These are phyloP conservation scores for Falco columbarius DNA, from an alignment of 2,797 vertebrate species.

Conservation along the genomic window DNA sequence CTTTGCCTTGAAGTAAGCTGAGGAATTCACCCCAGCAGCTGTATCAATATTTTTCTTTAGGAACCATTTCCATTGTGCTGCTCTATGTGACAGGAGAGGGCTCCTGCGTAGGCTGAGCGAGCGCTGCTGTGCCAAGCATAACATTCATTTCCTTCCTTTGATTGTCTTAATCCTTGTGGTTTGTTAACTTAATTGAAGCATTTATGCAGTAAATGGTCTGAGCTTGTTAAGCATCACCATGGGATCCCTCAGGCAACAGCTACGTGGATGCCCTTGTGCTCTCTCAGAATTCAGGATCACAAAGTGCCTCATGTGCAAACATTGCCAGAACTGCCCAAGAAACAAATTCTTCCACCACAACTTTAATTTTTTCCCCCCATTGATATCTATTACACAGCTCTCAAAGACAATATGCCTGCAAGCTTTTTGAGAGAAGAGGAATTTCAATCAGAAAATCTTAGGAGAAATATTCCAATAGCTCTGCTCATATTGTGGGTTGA, in stretches of 20 bases:
- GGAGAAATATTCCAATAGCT: not conserved
- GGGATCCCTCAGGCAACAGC: conserved; percentile 9
- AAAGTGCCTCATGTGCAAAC: not conserved
- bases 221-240: not conserved
- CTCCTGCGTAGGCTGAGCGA: not conserved
- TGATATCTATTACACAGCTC: not conserved
- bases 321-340: not conserved
- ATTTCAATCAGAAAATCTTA: not conserved
- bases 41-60: not conserved
- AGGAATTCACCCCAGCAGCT: not conserved
- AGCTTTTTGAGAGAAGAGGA: not conserved
- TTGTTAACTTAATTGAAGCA: conserved; percentile 18
- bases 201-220: not conserved
- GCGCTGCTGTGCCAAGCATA: not conserved
- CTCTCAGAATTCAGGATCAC: not conserved
- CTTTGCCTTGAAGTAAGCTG: not conserved
- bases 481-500: not conserved
- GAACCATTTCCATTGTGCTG: not conserved
- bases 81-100: not conserved
- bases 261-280: not conserved
- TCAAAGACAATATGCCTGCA: not conserved
- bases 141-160: not conserved
- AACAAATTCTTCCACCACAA: not conserved
- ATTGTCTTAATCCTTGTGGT: conserved; percentile 39
- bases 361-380: not conserved